Percentiles rank a stretch among this genome's conserved stretches.
Conservation (phyloP, 2,888 invertebrate species). For the Gasteruption jaculator region DNA sequence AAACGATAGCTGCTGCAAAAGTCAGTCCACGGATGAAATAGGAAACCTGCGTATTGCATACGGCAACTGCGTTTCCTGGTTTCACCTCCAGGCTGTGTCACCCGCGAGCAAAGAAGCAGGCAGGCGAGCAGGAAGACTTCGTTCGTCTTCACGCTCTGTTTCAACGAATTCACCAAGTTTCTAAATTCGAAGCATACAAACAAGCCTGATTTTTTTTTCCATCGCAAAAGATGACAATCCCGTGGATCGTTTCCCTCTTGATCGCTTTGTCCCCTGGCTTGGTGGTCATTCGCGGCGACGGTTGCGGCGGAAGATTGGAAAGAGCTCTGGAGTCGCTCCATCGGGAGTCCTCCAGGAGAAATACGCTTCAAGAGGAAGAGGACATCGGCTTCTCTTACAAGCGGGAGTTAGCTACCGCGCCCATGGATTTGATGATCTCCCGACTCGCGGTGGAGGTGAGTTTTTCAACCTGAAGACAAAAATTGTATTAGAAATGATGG, state of each 20-base stretch:
- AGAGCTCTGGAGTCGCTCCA: slow-evolving; percentile 44
- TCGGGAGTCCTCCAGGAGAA: slow-evolving; percentile 35
- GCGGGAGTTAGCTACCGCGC: slow-evolving; percentile 40
- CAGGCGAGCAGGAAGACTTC: slow-evolving; percentile 34
- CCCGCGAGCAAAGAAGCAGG: slow-evolving; percentile 32
- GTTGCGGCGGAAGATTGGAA: slow-evolving; percentile 44
- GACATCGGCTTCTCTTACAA: slow-evolving; percentile 37
- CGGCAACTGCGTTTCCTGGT: slow-evolving; percentile 38
- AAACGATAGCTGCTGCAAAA: slow-evolving; percentile 8
- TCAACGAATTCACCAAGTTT: slow-evolving; percentile 36
- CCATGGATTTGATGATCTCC: slow-evolving; percentile 44
- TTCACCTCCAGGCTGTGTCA: slow-evolving; percentile 37
- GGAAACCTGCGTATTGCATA: too few relatives aligned
- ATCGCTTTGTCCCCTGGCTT: slow-evolving; percentile 24
- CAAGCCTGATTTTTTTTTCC: slow-evolving; percentile 31
- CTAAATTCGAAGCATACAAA: slow-evolving; percentile 46
- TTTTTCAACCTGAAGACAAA: too few relatives aligned
- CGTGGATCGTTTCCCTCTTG: slow-evolving; percentile 14
- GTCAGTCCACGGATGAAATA: slow-evolving; percentile 13
- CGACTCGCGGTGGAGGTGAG: slow-evolving; percentile 41
- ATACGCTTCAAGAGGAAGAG: slow-evolving; percentile 36
- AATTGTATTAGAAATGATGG: too few relatives aligned
- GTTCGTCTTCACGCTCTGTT: slow-evolving; percentile 49
- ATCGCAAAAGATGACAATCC: slow-evolving; percentile 10
- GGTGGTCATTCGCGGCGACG: slow-evolving; percentile 30